phyloP scores from a whole-genome alignment of 2,888 invertebrate species.

The Drosophila vallismaia region DNA sequence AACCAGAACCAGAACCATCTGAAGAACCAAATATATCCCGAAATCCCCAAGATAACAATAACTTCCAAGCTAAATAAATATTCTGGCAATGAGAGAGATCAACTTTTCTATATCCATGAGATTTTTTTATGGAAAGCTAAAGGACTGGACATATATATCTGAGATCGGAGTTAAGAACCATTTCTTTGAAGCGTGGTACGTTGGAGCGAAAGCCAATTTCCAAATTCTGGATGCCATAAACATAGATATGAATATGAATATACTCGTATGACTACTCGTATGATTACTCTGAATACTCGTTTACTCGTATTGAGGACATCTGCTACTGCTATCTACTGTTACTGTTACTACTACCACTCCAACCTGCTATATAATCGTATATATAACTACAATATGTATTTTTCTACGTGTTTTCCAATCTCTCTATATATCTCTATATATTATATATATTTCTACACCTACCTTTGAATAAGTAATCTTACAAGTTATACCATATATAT shows the following conservation, averaged over 20 bases:
- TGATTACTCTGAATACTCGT: slow-evolving; percentile 27
- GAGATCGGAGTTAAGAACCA: too few relatives aligned
- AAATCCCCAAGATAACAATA: slow-evolving; percentile 14
- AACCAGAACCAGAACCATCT: slow-evolving; percentile 14
- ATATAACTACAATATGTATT: slow-evolving; percentile 61
- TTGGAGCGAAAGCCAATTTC: slow-evolving; percentile 41
- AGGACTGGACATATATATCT: slow-evolving; percentile 42
- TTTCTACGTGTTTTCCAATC: slow-evolving; percentile 69
- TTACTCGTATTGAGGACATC: slow-evolving; percentile 59
- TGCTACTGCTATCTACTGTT: slow-evolving; percentile 55
- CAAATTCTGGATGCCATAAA: slow-evolving; percentile 43
- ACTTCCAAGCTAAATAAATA: slow-evolving; percentile 22
- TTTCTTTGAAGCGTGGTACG: slow-evolving; percentile 51
- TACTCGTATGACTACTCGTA: slow-evolving; percentile 14
- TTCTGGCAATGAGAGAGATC: slow-evolving; percentile 15
- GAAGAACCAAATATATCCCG: slow-evolving; percentile 27
- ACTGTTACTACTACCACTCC: slow-evolving; percentile 43
- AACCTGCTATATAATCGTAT: slow-evolving; percentile 61
- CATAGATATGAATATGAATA: slow-evolving; percentile 7
- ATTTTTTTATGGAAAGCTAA: slow-evolving; percentile 1
- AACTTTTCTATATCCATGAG: slow-evolving; percentile 6
- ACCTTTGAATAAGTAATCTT: slow-evolving; percentile 28
- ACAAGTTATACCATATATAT: slow-evolving; percentile 33
- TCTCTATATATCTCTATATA: slow-evolving; percentile 21
- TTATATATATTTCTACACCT: slow-evolving; percentile 30